phyloP scores from a whole-genome alignment of 2,797 vertebrate species.

The Dryobates pubescens region DNA sequence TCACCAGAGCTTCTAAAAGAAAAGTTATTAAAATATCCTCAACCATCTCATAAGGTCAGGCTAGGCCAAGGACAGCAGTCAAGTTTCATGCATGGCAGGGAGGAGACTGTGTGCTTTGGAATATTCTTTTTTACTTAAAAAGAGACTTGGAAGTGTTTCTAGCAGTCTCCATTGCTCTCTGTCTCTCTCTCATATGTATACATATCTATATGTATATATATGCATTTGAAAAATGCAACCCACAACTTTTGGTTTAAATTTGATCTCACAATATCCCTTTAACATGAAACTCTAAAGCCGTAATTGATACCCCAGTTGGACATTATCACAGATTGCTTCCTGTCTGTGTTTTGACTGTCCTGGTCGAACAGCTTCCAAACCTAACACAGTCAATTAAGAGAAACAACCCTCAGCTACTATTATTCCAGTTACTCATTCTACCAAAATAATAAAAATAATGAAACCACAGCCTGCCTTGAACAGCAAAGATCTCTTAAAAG shows the following conservation, averaged over 20 bases:
- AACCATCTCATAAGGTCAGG: background rate
- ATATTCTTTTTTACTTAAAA: background rate
- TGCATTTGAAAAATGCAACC: conserved; percentile 6
- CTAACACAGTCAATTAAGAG: conserved; percentile 73
- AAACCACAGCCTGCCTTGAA: conserved; percentile 68
- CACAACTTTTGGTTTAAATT: conserved; percentile 64
- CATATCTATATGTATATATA: conserved; percentile 19
- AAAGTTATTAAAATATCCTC: background rate
- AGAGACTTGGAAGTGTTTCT: conserved; percentile 32
- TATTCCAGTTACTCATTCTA: conserved; percentile 73
- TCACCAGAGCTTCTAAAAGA: background rate
- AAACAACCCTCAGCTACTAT: conserved; percentile 74
- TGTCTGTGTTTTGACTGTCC: conserved; percentile 79
- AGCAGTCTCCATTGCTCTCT: background rate
- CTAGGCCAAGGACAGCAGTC: background rate
- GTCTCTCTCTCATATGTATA: background rate
- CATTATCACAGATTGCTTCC: conserved; percentile 76
- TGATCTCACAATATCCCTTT: conserved; percentile 69
- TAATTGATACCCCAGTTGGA: conserved; percentile 73
- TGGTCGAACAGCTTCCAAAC: conserved; percentile 74
- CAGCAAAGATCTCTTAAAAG: conserved; percentile 59
- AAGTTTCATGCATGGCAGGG: conserved; percentile 8
- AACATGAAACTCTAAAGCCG: conserved; percentile 60
- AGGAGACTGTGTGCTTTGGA: conserved; percentile 45
- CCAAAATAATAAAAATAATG: conserved; percentile 75